A percentile compares a stretch with the other conserved stretches of the same genome.
Conservation (phyloP, 2,888 invertebrate genomes). For the Lissonota sp. region DNA sequence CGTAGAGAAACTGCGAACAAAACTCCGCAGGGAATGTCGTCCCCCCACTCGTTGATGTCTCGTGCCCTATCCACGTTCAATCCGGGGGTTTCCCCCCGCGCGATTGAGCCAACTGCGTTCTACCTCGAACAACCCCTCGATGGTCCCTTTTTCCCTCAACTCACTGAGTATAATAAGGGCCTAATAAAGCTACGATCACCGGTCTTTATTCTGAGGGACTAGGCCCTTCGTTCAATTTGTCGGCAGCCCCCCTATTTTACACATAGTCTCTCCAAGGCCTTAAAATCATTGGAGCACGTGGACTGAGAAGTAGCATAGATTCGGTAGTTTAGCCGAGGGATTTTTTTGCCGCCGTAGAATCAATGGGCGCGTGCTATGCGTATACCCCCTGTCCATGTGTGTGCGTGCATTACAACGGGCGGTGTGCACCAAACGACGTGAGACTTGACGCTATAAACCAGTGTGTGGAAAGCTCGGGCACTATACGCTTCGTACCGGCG, state of each 20-base stretch:
- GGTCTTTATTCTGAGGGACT: too few relatives aligned
- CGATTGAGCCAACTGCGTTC: slow-evolving; percentile 1
- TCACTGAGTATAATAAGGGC: too few relatives aligned
- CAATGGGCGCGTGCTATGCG: slow-evolving; percentile 14
- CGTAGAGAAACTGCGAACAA: not conserved
- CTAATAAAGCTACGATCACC: too few relatives aligned
- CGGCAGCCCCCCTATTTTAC: not conserved
- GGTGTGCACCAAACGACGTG: not conserved
- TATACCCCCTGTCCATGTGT: not conserved
- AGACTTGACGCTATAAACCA: slow-evolving; percentile 33
- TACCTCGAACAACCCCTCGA: slow-evolving; percentile 2
- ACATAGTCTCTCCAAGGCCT: slow-evolving; percentile 20
- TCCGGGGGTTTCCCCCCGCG: slow-evolving; percentile 16
- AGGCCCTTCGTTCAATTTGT: not conserved
- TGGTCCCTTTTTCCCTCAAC: slow-evolving; percentile 3
- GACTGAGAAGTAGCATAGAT: slow-evolving; percentile 31
- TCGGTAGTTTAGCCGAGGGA: slow-evolving; percentile 42
- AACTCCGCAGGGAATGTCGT: slow-evolving; percentile 4
- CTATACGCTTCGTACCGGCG: slow-evolving; percentile 58
- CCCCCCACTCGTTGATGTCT: slow-evolving; percentile 3
- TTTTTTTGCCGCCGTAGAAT: slow-evolving; percentile 25
- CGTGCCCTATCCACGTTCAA: slow-evolving; percentile 36
- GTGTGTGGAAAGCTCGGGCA: slow-evolving; percentile 41
- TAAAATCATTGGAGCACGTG: slow-evolving; percentile 47
- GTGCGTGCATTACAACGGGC: not conserved